Conservation (phyloP, 2,888 invertebrate genomes). For the Lasioglossum zephyrum region DNA sequence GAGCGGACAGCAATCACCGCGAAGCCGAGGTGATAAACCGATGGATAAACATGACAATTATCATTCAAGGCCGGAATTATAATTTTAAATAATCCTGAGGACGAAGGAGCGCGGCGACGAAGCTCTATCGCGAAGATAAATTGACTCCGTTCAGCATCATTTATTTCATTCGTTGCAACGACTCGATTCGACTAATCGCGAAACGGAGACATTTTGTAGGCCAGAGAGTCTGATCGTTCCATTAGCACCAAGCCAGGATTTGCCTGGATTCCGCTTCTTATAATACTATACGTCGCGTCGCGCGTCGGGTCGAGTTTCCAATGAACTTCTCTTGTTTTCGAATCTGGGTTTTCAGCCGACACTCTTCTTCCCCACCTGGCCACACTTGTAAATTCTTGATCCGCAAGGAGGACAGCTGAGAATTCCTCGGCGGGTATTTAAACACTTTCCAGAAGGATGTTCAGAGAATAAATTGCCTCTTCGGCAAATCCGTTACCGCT, state of each 20-base stretch:
- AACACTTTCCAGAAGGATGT: not conserved
- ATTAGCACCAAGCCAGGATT: constrained; percentile 26
- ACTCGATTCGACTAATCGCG: constrained; percentile 14
- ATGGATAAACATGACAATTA: constrained; percentile 22
- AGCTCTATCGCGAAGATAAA: constrained; percentile 10
- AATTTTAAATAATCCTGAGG: constrained; percentile 35
- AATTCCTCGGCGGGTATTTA: not conserved
- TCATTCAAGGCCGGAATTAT: constrained; percentile 42
- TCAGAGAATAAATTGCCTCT: not conserved
- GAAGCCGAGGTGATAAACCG: constrained; percentile 7
- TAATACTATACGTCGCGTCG: constrained; percentile 16
- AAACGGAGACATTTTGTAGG: constrained; percentile 34
- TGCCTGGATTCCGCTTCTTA: constrained; percentile 41
- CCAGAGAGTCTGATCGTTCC: constrained; percentile 25
- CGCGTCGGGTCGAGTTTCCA: constrained; percentile 22
- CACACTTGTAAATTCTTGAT: constrained; percentile 22
- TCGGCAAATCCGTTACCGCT: not conserved
- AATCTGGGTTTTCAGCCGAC: constrained; percentile 33
- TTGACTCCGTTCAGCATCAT: constrained; percentile 12
- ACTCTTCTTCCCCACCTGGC: not conserved
- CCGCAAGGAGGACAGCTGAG: constrained; percentile 18
- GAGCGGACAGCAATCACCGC: constrained; percentile 4
- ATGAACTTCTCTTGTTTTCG: constrained; percentile 16
- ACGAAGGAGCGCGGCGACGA: not conserved
- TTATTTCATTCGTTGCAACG: constrained; percentile 17